Evolutionary conservation across 2,797 vertebrate genomes (phyloP), one percentile per base, ranked within the genome.

Genomic region (Lepilemur septentrionalis): DNA sequence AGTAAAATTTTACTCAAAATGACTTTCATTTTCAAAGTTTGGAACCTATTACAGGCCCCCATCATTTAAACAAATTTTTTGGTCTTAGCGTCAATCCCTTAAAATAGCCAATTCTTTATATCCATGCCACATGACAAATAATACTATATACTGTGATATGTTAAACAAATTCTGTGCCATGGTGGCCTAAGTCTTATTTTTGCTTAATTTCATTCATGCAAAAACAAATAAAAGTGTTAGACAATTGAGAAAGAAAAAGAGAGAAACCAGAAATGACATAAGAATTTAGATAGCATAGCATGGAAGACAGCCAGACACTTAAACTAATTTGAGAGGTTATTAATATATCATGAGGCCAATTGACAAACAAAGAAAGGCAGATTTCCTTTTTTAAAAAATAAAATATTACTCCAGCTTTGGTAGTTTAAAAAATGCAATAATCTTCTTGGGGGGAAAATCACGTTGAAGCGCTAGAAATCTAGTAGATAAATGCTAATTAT

Each of bases 271-370:
- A 89, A 89, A 76, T 80, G 41, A 73, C 79, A 12, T 32, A 65
- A 76, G 23, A 93, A 85, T 83, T 75, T 70, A 93, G 28, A 82
- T 57, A 70, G 59, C n/a, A 48, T 32, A 61, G 7, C 8, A 32
- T 79, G 59, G 78, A 75, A 83, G 82, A 50, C 18, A 93, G 81
- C 32, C 84, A 91, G 52, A 85, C 69, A 88, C 41, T 57, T 90
- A 92, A 93, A 84, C 46, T 92, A 88, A 86, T 76, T 86, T 92
- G 70, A 86, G 38, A 95, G 78, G 57, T 85, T 80, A 89, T 75
- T 94, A 93, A 88, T 92, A 70, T 25, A 91, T 87, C 61, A 82
- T 18, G 20, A 94, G 46, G 30, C 41, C 67, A 96, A 93, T 7
- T 65, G 55, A 70, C 70, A 89, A 69, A 85, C 70, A 89, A 69